These are phyloP conservation scores for Nothobranchius furzeri DNA, from an alignment of 2,113 vertebrate species.

Conservation along the genomic window DNA sequence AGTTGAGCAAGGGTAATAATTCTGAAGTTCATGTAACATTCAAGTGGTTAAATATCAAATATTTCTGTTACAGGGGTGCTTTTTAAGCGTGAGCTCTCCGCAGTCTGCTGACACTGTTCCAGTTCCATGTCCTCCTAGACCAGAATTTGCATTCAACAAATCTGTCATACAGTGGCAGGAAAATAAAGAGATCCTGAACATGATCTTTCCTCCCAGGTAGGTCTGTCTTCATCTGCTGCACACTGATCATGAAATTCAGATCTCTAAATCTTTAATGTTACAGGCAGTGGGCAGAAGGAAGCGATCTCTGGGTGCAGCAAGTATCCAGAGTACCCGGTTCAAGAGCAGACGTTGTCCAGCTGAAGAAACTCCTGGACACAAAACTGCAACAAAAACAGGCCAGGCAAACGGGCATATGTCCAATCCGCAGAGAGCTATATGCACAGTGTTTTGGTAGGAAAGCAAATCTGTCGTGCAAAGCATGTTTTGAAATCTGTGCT, in stretches of 20 bases:
- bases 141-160: constrained; percentile 67
- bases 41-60: background rate
- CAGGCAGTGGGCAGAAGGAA: constrained; percentile 88
- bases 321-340: constrained; percentile 90
- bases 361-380: constrained; percentile 87
- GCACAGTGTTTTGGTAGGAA: constrained; percentile 89
- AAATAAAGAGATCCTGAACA: constrained; percentile 87
- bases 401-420: constrained; percentile 89
- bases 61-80: constrained; percentile 68
- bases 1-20: no score
- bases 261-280: background rate
- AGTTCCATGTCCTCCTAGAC: constrained; percentile 81
- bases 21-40: no score
- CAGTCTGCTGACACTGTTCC: constrained; percentile 61
- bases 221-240: background rate
- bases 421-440: constrained; percentile 90
- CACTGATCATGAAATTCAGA: background rate
- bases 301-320: constrained; percentile 88
- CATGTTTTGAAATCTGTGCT: background rate
- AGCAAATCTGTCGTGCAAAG: no score
- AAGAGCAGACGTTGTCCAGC: constrained; percentile 85
- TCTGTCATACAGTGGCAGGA: constrained; percentile 64
- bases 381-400: constrained; percentile 88
- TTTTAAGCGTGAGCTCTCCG: constrained; percentile 74
- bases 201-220: constrained; percentile 90